Percentiles rank a stretch among this genome's conserved stretches.
phyloP scores from a whole-genome alignment of 92 coral and sea anemone genomes.

The Pocillopora grandis region DNA sequence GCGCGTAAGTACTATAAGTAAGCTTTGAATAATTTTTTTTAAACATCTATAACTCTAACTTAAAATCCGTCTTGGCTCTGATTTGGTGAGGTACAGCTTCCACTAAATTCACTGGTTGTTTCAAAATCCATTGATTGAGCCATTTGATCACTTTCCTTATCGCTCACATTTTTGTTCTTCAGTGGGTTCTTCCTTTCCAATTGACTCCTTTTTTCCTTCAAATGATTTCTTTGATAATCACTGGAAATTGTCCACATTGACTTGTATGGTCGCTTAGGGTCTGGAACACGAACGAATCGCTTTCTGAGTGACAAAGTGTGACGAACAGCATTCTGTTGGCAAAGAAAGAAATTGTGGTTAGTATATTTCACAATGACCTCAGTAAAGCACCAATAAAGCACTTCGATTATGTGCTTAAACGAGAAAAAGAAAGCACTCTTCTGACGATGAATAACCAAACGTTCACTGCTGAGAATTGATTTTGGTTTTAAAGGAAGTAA shows the following conservation, averaged over 20 bases:
- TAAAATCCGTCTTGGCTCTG: neutral
- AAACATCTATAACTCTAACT: neutral
- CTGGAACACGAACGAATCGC: conserved; percentile 68
- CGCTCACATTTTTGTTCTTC: conserved; percentile 4
- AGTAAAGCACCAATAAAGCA: neutral
- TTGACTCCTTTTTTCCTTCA: conserved; percentile 21
- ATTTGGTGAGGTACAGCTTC: conserved; percentile 8
- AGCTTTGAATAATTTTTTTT: neutral
- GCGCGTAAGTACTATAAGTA: neutral
- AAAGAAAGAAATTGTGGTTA: neutral
- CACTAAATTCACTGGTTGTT: conserved; percentile 7
- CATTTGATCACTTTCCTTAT: neutral
- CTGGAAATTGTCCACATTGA: conserved; percentile 75
- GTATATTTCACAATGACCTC: neutral
- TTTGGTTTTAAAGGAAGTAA: too few species aligned
- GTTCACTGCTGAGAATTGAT: too few species aligned
- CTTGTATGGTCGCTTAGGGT: conserved; percentile 63
- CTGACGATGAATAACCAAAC: too few species aligned
- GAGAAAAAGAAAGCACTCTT: too few species aligned
- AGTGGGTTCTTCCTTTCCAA: conserved; percentile 5
- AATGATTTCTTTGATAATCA: conserved; percentile 31
- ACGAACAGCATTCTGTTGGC: conserved; percentile 78
- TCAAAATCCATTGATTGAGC: conserved; percentile 11
- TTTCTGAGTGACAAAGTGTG: conserved; percentile 82
- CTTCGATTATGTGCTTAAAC: too few species aligned